phyloP scores from a whole-genome alignment of 2,113 vertebrate genomes.

The Cyphomyrus discorhynchus region DNA sequence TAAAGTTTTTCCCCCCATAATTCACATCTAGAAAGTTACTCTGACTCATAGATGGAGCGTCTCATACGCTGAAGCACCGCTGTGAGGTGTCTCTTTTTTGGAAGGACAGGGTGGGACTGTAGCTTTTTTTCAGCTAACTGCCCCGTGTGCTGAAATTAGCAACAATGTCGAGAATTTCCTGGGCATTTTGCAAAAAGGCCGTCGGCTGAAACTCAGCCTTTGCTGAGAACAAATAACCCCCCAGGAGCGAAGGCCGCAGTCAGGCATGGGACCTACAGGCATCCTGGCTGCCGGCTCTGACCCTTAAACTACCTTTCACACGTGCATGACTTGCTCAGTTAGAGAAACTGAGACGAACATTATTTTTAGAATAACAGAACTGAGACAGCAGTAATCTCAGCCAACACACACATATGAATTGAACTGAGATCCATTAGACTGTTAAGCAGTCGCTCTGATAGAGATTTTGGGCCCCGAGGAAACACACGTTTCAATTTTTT shows the following conservation, averaged over 20 bases:
- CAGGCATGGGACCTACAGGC: background rate
- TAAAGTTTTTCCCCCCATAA: background rate
- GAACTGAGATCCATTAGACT: background rate
- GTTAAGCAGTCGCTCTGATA: background rate
- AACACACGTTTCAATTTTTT: background rate
- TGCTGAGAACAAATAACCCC: background rate
- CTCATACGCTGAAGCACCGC: background rate
- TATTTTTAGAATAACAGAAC: background rate
- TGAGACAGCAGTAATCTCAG: background rate
- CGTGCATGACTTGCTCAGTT: background rate
- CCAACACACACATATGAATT: background rate
- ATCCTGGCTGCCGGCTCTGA: background rate
- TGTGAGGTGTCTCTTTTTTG: background rate
- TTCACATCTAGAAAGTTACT: background rate
- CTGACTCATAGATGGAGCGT: background rate
- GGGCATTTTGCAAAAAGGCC: background rate
- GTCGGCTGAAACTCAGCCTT: background rate
- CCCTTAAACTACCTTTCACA: background rate
- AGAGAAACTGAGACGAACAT: background rate
- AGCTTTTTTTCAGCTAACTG: background rate
- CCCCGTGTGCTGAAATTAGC: conserved; percentile 4
- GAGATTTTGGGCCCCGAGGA: background rate
- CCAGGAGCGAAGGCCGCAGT: background rate
- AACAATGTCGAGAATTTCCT: background rate
- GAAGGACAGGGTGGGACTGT: background rate